These are phyloP conservation scores for Tragelaphus strepsiceros DNA, from an alignment of 2,113 vertebrate genomes.

Conservation along the genomic window DNA sequence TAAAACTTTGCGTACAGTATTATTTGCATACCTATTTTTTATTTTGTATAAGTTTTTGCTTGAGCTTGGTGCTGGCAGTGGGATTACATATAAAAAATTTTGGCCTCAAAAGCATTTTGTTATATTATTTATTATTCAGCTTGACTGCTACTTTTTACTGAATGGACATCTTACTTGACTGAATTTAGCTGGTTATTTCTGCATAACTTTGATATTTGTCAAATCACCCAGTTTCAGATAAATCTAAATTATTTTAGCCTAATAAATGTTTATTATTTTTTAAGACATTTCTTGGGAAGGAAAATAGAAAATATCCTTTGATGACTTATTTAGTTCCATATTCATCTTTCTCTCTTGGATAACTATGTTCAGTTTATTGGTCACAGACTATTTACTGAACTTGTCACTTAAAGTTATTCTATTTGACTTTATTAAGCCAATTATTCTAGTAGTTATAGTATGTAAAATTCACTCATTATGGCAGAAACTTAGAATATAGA, in stretches of 20 bases:
- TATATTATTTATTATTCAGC: not conserved
- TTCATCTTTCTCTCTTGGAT: not conserved
- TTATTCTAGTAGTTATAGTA: slow-evolving; percentile 16
- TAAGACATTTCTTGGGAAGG: not conserved
- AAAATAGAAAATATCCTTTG: not conserved
- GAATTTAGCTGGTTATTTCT: slow-evolving; percentile 22
- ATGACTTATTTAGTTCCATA: slow-evolving; percentile 7
- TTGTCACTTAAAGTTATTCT: not conserved
- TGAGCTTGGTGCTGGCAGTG: not conserved
- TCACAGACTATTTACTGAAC: not conserved
- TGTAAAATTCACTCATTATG: not conserved
- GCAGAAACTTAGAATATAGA: not conserved
- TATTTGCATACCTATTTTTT: not conserved
- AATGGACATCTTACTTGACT: not conserved
- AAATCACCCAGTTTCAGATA: not conserved
- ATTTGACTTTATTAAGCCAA: not conserved
- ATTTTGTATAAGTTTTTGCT: not conserved
- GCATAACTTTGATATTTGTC: not conserved
- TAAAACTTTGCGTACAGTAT: not conserved
- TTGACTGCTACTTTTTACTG: not conserved
- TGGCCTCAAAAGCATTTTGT: not conserved
- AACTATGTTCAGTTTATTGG: not conserved
- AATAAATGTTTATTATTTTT: not conserved
- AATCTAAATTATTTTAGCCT: not conserved
- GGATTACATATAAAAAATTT: not conserved